Percentiles rank a stretch among this genome's conserved stretches.
phyloP scores from a whole-genome alignment of 1,140 invertebrate species.

The Monochamus saltuarius region DNA sequence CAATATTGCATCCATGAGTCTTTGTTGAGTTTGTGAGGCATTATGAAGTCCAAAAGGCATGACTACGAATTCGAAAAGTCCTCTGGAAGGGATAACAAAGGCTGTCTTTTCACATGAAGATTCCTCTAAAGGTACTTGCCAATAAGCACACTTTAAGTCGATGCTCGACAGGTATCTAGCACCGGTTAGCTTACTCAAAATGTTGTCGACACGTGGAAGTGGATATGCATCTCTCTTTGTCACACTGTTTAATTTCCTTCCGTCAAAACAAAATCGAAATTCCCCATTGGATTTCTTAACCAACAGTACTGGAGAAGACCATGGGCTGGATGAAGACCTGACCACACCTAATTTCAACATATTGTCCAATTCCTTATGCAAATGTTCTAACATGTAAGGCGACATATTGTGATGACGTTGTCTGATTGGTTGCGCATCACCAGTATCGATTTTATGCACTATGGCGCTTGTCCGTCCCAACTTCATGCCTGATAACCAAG shows the following conservation, averaged over 20 bases:
- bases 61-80: conserved; percentile 49
- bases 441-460: no score
- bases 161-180: conserved; percentile 39
- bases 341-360: conserved; percentile 23
- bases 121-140: conserved; percentile 42
- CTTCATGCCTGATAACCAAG: no score
- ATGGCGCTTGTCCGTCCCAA: no score
- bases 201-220: conserved; percentile 15
- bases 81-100: conserved; percentile 50
- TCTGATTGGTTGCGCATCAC: conserved; percentile 15
- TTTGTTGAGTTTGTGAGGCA: no score
- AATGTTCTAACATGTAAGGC: conserved; percentile 8
- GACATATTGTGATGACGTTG: conserved; percentile 10
- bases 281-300: conserved; percentile 23
- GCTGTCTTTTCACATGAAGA: conserved; percentile 49
- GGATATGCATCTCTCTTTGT: conserved; percentile 37
- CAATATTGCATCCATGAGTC: conserved; percentile 27
- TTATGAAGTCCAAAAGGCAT: conserved; percentile 51
- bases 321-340: conserved; percentile 28
- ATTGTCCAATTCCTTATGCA: conserved; percentile 24
- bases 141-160: conserved; percentile 42
- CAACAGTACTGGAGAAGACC: conserved; percentile 20
- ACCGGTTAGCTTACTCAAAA: conserved; percentile 36
- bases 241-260: conserved; percentile 11
- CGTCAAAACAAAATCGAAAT: conserved; percentile 23